phyloP scores from a whole-genome alignment of 2,888 invertebrate species.

The Germaria angustata region DNA sequence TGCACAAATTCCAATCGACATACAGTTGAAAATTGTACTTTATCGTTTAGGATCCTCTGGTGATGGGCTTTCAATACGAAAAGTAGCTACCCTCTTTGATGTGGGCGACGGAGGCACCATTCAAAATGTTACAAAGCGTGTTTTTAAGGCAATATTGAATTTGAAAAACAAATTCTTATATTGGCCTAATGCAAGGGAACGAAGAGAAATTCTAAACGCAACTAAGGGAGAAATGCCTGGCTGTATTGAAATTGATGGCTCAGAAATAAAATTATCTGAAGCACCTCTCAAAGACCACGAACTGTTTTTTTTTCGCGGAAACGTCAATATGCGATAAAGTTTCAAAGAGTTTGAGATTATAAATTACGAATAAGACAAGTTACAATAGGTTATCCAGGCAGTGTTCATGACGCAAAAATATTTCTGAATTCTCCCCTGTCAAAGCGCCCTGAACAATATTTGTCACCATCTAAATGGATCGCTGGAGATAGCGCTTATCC shows the following conservation, averaged over 20 bases:
- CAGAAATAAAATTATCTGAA: conserved; percentile 57
- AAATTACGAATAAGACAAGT: conserved; percentile 50
- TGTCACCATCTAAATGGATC: conserved; percentile 40
- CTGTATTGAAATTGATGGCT: conserved; percentile 55
- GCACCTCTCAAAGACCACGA: conserved; percentile 25
- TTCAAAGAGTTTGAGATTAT: conserved; percentile 40
- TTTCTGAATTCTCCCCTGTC: conserved; percentile 44
- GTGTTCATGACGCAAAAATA: conserved; percentile 59
- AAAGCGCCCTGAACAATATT: conserved; percentile 34
- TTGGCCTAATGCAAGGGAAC: conserved; percentile 46
- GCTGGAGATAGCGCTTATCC: conserved; percentile 44
- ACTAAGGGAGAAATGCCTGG: conserved; percentile 52
- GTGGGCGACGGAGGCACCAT: conserved; percentile 54
- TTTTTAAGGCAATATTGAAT: conserved; percentile 36
- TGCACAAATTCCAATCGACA: not conserved
- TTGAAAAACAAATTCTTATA: conserved; percentile 34
- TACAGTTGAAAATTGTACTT: not conserved
- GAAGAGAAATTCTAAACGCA: conserved; percentile 5
- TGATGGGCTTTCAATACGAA: not conserved
- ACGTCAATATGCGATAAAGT: conserved; percentile 49
- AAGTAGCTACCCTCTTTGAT: conserved; percentile 30
- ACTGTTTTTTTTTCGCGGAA: conserved; percentile 47
- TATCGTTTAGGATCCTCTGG: not conserved
- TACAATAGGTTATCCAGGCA: conserved; percentile 44
- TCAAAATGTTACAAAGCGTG: conserved; percentile 45